Conservation (phyloP, 2,888 invertebrate species). For the Xylocampa areola region DNA sequence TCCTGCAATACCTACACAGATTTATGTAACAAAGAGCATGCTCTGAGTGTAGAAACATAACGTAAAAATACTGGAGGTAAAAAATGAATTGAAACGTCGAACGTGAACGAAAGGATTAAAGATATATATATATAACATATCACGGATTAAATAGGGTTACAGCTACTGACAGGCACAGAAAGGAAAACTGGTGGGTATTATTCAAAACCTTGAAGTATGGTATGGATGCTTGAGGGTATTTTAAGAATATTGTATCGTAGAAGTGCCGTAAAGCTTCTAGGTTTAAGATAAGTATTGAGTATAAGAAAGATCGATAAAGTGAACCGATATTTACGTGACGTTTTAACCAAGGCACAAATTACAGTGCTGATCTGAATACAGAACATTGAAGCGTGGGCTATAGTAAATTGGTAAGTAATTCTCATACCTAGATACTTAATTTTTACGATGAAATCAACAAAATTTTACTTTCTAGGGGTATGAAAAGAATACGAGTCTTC, state of each 20-base stretch:
- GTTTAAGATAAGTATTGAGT: neutral
- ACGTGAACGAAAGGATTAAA: neutral
- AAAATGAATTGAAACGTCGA: constrained; percentile 18
- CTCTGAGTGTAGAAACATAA: constrained; percentile 10
- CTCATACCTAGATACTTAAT: too few relatives aligned
- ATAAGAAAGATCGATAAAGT: too few relatives aligned
- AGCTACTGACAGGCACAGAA: constrained; percentile 27
- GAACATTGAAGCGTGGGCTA: constrained; percentile 8
- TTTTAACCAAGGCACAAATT: constrained; percentile 21
- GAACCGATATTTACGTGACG: constrained; percentile 12
- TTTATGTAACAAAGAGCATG: constrained; percentile 17
- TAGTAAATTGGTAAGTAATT: neutral
- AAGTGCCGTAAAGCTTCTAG: neutral
- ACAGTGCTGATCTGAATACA: constrained; percentile 22
- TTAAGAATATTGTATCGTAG: constrained; percentile 21
- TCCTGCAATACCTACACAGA: too few relatives aligned
- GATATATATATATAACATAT: constrained; percentile 37
- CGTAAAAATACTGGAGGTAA: constrained; percentile 6
- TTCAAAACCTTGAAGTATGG: constrained; percentile 43
- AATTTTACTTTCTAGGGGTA: too few relatives aligned
- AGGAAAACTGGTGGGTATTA: constrained; percentile 16
- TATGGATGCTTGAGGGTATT: constrained; percentile 7
- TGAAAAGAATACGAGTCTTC: too few relatives aligned
- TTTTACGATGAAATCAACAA: too few relatives aligned
- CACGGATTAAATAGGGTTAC: constrained; percentile 26